Percentiles rank a stretch among this genome's conserved stretches.
phyloP scores from a whole-genome alignment of 2,113 vertebrate genomes.

The Lagopus muta region DNA sequence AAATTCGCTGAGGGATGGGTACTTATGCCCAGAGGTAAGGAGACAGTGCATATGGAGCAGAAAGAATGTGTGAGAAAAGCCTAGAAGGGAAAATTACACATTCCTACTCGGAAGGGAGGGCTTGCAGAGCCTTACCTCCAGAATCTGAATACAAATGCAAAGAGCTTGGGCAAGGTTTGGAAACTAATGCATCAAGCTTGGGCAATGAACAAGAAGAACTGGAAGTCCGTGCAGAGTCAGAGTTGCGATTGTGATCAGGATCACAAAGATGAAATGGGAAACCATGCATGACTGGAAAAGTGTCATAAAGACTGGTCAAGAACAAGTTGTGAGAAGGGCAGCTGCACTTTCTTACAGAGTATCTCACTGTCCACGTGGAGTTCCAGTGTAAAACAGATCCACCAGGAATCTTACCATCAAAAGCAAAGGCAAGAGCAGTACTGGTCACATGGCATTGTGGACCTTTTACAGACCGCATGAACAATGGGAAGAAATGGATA shows the following conservation, averaged over 20 bases:
- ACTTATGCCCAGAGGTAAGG: not conserved
- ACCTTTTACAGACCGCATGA: not conserved
- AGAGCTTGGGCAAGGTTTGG: not conserved
- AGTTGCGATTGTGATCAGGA: not conserved
- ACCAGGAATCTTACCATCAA: not conserved
- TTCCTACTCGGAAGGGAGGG: not conserved
- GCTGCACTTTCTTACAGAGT: not conserved
- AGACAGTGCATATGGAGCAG: not conserved
- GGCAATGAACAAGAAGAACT: not conserved
- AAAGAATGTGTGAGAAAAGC: not conserved
- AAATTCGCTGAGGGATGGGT: not conserved
- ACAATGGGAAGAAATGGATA: not conserved
- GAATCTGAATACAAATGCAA: not conserved
- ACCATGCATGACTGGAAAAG: not conserved
- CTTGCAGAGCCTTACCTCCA: not conserved
- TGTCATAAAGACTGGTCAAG: not conserved
- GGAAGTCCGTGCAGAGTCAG: not conserved
- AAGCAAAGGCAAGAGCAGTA: conserved; percentile 3
- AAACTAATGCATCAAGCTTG: not conserved
- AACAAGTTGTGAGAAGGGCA: not conserved
- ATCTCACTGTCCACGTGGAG: not conserved
- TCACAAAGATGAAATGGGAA: not conserved
- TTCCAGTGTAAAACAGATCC: not conserved
- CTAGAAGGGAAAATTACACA: not conserved
- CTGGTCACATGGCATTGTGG: not conserved